Conservation (phyloP, 2,888 invertebrate species). For the Lepidochrysops patricia region DNA sequence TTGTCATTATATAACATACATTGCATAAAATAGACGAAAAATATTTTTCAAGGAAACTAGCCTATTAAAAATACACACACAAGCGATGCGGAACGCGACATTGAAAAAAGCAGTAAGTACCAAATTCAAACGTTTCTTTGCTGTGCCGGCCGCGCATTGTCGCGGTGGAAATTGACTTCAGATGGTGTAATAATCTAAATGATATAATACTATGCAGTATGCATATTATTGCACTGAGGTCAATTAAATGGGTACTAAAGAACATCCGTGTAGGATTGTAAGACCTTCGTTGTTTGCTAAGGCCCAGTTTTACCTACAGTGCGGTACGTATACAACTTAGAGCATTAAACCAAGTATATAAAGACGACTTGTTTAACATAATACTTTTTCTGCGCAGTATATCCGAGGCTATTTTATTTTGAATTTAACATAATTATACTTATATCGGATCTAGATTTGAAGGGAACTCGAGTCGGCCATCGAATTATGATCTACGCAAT, state of each 20-base stretch:
- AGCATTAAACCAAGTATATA: too few species aligned
- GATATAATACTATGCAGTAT: background rate
- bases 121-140: too few species aligned
- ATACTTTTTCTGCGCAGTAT: background rate
- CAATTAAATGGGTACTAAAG: background rate
- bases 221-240: background rate
- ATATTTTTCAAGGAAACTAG: too few species aligned
- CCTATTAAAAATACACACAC: too few species aligned
- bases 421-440: background rate
- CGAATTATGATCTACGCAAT: conserved; percentile 12
- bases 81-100: too few species aligned
- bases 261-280: background rate
- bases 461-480: background rate
- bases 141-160: too few species aligned
- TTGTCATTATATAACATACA: too few species aligned
- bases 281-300: background rate
- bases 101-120: too few species aligned
- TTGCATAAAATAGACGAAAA: too few species aligned
- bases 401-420: background rate
- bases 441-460: background rate
- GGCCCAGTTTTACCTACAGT: background rate
- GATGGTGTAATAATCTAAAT: background rate
- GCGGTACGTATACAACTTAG: too few species aligned
- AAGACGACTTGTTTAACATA: background rate
- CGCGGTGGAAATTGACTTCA: too few species aligned